Base-by-base conservation (phyloP, 2,888 invertebrate species). In the Saturnia japonica region DNA sequence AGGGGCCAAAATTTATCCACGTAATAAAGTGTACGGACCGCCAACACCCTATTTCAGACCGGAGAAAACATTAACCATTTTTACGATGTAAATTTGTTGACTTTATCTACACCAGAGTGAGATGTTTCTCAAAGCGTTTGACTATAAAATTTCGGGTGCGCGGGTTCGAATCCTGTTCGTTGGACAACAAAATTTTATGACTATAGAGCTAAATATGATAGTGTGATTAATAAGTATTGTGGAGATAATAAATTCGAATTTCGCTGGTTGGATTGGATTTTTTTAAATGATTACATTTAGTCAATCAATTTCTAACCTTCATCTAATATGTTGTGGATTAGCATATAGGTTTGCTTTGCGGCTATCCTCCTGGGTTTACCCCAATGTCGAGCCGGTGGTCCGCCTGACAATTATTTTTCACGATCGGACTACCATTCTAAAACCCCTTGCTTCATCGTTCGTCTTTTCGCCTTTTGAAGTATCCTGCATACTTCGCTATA, bases 11-110 rank as follows among this genome's bases (percentile, higher is more conserved):
- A 82, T 84, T 83, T 82, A 82, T 80, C 74, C 75, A 74, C 67
- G 80, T 80, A 82, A 81, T 82, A 83, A 80, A 82, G 79, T 76
- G 73, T 74, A 70, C 62, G 75, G 72, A 70, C 66, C 70, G 74
- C 77, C 75, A 78, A 79, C 80, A 80, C 79, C 79, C 80, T 77
- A 77, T 80, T 80, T 72, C 69, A 73, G 74, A n/a, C 70, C 75
- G 77, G 81, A 81, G 80, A 77, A 81, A 75, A 79, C 78, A 83
- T 83, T 83, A 80, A 82, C 74, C 81, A 81, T 82, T 84, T 85
- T 83, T 85, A 84, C 82, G 83, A 83, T 79, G 81, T 76, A 82
- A 83, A 82, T 85, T 83, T 85, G 82, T 83, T 82, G 83, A 81
- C 80, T 64, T 70, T 70, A 42, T 22, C n/a, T 42, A n/a, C 51